Base-by-base conservation (phyloP, 92 coral and sea anemone species). In the Anthopleura xanthogrammica region DNA sequence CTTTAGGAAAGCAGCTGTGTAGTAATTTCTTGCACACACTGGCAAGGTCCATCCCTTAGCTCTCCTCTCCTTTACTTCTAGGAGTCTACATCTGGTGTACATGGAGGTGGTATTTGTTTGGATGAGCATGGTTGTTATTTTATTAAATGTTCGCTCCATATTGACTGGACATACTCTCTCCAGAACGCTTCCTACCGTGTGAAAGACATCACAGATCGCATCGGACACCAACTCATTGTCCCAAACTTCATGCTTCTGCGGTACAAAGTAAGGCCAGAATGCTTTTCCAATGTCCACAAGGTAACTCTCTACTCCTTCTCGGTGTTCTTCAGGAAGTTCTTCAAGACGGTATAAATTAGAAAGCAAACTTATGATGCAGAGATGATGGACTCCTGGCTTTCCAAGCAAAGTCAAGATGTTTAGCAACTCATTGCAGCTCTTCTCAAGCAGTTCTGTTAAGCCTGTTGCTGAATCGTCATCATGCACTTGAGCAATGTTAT, bases 201-300 rank as follows among this genome's bases (percentile, higher is more conserved):
- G 77, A 16, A 89, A 84, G 22, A 89, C 82, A 75, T 89, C 92
- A 79, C 89, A 89, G 16, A 89, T 60, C 12, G 90, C 87, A 83
- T 89, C 92, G 55, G 81, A 79, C 42, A 89, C 83, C 41, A 19
- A 12, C 41, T 86, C 75, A 14, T 77, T 78, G 43, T 39, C 77
- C 90, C 90, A 88, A 4, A 85, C 40, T 43, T 22, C 62, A 20
- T 83, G 89, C 24, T 89, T 82, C 20, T 81, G 87, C 1, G 82
- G 90, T 57, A 85, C 75, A 75, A 89, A 89, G 83, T 89, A 89
- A 7, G 92, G 89, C 92, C 92, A 89, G 76, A 89, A 89, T 40
- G 92, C 92, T 66, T 86, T 89, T 8, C 87, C 92, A 23, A 89
- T 89, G 60, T 89, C 92, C 3, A 89, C 22, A 22, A 89, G 50